Conservation (phyloP, 1,140 invertebrate species). For the Gryllus bimaculatus region DNA sequence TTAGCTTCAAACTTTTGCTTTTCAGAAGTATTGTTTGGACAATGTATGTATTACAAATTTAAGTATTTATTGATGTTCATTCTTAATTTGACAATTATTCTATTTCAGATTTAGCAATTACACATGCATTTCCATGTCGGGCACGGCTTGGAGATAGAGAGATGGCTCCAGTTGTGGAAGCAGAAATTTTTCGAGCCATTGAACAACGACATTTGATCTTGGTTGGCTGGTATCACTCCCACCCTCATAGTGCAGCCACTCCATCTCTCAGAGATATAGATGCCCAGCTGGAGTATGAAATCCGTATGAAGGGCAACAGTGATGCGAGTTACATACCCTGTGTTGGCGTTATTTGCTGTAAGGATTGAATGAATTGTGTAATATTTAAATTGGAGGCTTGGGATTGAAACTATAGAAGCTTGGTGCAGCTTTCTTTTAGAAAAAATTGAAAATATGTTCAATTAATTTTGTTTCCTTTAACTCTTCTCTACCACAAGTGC, state of each 20-base stretch:
- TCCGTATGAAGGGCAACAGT: slow-evolving; percentile 81
- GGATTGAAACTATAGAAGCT: not conserved
- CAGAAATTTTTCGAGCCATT: slow-evolving; percentile 73
- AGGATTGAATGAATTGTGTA: slow-evolving; percentile 28
- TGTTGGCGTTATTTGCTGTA: slow-evolving; percentile 86
- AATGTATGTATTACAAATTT: not conserved
- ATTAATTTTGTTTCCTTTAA: too few relatives aligned
- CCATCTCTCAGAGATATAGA: slow-evolving; percentile 85
- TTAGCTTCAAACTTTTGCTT: too few relatives aligned
- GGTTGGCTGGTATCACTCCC: slow-evolving; percentile 96
- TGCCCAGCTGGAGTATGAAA: slow-evolving; percentile 87
- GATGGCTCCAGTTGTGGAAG: slow-evolving; percentile 59
- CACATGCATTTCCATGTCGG: slow-evolving; percentile 80
- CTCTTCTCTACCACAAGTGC: too few relatives aligned
- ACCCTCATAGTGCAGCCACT: slow-evolving; percentile 77
- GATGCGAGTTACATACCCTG: slow-evolving; percentile 87
- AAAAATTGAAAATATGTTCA: not conserved
- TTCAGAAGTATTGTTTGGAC: too few relatives aligned
- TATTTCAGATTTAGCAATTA: slow-evolving; percentile 67
- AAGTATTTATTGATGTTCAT: not conserved
- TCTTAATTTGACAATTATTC: slow-evolving; percentile 15
- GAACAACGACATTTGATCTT: slow-evolving; percentile 68
- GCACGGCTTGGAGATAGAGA: slow-evolving; percentile 69
- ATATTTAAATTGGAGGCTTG: not conserved
- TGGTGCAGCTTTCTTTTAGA: not conserved